These are phyloP conservation scores for Actinemys pallida DNA, from an alignment of 2,113 vertebrate species.

Conservation along the genomic window DNA sequence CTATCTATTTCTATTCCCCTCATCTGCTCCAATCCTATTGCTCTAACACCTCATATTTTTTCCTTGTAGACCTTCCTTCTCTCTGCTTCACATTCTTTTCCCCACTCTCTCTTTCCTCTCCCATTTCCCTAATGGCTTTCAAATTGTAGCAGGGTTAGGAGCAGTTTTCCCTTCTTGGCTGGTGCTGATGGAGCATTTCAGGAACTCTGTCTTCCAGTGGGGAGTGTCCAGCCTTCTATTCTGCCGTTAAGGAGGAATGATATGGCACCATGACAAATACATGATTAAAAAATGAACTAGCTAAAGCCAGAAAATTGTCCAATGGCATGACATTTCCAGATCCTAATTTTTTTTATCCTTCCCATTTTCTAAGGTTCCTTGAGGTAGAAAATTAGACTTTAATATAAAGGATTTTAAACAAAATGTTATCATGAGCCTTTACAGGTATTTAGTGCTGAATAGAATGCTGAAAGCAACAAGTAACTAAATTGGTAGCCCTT, in stretches of 20 bases:
- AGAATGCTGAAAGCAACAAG: conserved; percentile 63
- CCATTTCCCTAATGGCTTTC: conserved; percentile 56
- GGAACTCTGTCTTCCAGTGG: conserved; percentile 27
- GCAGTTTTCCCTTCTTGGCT: conserved; percentile 49
- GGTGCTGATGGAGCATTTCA: neutral
- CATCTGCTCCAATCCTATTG: conserved; percentile 41
- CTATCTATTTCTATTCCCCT: conserved; percentile 64
- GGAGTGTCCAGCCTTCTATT: neutral
- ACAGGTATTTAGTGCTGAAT: conserved; percentile 44
- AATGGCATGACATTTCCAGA: neutral
- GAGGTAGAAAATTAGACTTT: neutral
- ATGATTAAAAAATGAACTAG: neutral
- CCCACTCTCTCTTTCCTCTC: conserved; percentile 31
- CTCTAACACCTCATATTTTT: neutral
- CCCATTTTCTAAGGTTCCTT: neutral
- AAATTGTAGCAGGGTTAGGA: conserved; percentile 32
- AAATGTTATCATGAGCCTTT: conserved; percentile 47
- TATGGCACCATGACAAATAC: neutral
- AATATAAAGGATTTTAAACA: neutral
- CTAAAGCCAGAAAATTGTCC: conserved; percentile 1
- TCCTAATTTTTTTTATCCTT: neutral
- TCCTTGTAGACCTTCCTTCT: neutral
- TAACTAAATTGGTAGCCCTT: conserved; percentile 66
- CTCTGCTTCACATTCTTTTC: conserved; percentile 4
- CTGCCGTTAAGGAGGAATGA: rapidly evolving